Evolutionary conservation across 2,797 vertebrate genomes (phyloP).

Genomic region (Carcharodon carcharias): DNA sequence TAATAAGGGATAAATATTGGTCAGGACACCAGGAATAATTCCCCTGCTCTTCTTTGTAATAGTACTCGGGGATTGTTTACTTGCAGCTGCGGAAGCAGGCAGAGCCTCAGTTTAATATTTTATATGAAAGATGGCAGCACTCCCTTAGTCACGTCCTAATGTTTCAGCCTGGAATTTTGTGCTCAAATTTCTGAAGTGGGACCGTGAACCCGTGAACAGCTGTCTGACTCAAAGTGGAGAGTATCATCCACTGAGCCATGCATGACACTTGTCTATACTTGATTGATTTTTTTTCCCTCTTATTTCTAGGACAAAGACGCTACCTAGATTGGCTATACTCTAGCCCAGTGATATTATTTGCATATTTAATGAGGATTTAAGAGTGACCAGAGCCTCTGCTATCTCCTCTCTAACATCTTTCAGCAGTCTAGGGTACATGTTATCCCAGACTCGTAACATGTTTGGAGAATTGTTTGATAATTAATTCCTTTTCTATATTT

Average conservation of each 20-base stretch:
- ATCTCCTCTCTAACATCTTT: not conserved
- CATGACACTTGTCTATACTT: not conserved
- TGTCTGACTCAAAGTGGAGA: not conserved
- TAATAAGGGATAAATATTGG: too few species aligned
- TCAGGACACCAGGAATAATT: not conserved
- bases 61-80: not conserved
- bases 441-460: not conserved
- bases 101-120: too few species aligned
- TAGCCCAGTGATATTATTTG: not conserved
- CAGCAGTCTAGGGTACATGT: not conserved
- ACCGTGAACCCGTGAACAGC: not conserved
- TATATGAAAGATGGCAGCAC: too few species aligned
- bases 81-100: not conserved
- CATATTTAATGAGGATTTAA: not conserved
- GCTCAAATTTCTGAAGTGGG: not conserved
- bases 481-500: not conserved
- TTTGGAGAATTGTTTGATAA: not conserved
- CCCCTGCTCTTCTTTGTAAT: not conserved
- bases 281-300: not conserved
- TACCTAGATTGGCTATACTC: not conserved
- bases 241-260: not conserved
- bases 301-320: not conserved
- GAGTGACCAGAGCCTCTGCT: not conserved
- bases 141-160: not conserved
- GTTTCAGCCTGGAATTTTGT: not conserved